Evolutionary conservation across 2,113 vertebrate species (phyloP), one percentile per base, ranked within the genome.

Genomic region (Gambusia holbrooki): DNA sequence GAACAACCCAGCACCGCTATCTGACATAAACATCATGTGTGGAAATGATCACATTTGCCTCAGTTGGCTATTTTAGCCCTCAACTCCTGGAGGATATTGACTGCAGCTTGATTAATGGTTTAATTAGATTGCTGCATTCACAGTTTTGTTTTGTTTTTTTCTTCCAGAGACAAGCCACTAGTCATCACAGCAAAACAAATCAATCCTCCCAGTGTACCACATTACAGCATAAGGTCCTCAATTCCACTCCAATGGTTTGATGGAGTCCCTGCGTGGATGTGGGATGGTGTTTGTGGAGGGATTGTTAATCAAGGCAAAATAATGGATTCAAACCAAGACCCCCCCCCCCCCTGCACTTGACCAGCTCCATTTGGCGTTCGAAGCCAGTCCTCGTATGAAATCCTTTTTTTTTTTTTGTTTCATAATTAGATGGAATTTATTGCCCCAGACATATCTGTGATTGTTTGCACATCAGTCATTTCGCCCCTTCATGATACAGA

Each of bases 71-170:
- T 90, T 84, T 85, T 86, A 68, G 51, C 62, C 62, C 71, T 30
- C 45, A 70, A 54, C 79, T 81, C 61, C 67, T 15, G 71, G 73
- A 70, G 48, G 84, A 63, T 87, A 88, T 89, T 40, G 84, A 79
- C 88, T 79, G 62, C 42, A 60, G 61, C 71, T 73, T 91, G 92
- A 93, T 87, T 87, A 84, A 92, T 89, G 84, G 64, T 84, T 92
- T 92, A 82, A 92, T 91, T 89, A 92, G 62, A 81, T 68, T 73
- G 17, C 75, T 32, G 76, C 85, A 84, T 85, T 80, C 85, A 81
- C 65, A 45, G 72, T 83, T 77, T 63, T 69, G 65, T 74, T 81
- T 62, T 76, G n/a, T 63, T 70, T 74, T 75, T 81, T 62, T 76
- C 82, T 82, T 82, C 71, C 74, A 75, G 75, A 87, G 90, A 90